Conservation (phyloP, 2,888 invertebrate species). For the Thereva nobilitata region DNA sequence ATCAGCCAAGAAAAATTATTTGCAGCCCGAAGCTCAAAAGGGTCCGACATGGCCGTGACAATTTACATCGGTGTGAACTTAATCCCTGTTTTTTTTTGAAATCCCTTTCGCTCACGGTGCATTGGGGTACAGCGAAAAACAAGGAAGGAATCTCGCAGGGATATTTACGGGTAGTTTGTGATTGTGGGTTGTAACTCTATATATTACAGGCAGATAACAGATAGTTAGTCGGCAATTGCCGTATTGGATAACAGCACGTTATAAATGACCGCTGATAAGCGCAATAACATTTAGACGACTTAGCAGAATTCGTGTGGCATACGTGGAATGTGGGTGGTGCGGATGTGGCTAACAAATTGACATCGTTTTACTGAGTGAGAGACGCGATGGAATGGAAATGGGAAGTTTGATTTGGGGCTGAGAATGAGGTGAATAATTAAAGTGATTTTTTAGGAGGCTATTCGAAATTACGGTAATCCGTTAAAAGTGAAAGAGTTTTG, state of each 20-base stretch:
- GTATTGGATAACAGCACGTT: background rate
- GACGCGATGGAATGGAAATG: no score
- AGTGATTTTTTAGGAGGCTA: no score
- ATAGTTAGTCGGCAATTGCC: background rate
- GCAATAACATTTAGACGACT: background rate
- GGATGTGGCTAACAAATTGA: no score
- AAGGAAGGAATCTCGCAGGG: background rate
- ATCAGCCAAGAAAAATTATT: slow-evolving; percentile 9
- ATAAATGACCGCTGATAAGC: slow-evolving; percentile 20
- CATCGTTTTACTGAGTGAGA: no score
- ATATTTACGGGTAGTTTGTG: background rate
- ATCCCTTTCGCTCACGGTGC: background rate
- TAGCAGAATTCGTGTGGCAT: no score
- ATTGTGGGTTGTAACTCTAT: background rate
- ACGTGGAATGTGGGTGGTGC: no score
- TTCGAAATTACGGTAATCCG: no score
- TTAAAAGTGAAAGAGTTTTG: no score
- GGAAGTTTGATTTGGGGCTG: no score
- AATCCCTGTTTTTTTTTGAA: slow-evolving; percentile 22
- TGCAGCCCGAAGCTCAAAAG: slow-evolving; percentile 18
- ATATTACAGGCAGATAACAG: background rate
- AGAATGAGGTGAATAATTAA: no score
- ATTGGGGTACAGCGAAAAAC: background rate
- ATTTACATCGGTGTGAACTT: slow-evolving; percentile 36
- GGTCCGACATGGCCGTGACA: slow-evolving; percentile 34